Percentiles rank a stretch among this genome's conserved stretches.
These are phyloP conservation scores for Pseudopleuronectes americanus DNA, from an alignment of 2,797 vertebrate genomes.

Conservation along the genomic window DNA sequence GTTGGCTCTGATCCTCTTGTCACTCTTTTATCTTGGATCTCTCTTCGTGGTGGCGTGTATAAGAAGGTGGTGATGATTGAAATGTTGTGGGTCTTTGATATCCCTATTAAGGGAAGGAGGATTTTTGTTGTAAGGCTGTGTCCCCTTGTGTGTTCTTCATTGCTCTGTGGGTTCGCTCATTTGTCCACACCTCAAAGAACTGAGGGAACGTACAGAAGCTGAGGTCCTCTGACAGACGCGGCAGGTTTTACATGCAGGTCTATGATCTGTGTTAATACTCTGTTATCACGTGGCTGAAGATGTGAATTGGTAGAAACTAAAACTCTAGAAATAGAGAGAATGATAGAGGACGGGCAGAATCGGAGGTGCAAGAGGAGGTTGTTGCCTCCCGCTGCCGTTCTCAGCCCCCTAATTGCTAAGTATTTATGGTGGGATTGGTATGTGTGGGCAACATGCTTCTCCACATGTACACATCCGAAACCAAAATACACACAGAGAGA, in stretches of 20 bases:
- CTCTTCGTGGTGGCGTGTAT: slow-evolving; percentile 3
- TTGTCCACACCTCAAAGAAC: slow-evolving; percentile 6
- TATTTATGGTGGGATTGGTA: slow-evolving; percentile 66
- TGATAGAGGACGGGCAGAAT: slow-evolving; percentile 3
- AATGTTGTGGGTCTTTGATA: slow-evolving; percentile 38
- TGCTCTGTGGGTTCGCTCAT: background rate
- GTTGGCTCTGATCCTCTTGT: slow-evolving; percentile 42
- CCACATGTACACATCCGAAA: slow-evolving; percentile 62
- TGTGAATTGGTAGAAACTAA: slow-evolving; percentile 20
- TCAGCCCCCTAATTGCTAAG: slow-evolving; percentile 57
- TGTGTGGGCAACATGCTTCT: slow-evolving; percentile 57
- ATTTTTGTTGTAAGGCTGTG: slow-evolving; percentile 9
- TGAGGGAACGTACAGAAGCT: background rate
- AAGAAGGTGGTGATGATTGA: slow-evolving; percentile 26
- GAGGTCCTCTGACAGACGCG: slow-evolving; percentile 7
- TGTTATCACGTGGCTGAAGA: slow-evolving; percentile 22
- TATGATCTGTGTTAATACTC: slow-evolving; percentile 30
- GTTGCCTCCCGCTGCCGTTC: slow-evolving; percentile 60
- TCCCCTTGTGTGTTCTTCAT: slow-evolving; percentile 12
- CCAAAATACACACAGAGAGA: slow-evolving; percentile 67
- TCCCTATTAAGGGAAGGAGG: slow-evolving; percentile 7
- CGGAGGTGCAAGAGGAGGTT: slow-evolving; percentile 45
- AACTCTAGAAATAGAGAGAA: no score
- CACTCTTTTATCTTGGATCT: slow-evolving; percentile 3
- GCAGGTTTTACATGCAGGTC: slow-evolving; percentile 1